Percentiles rank a stretch among this genome's conserved stretches.
phyloP scores from a whole-genome alignment of 2,888 invertebrate species.

The Venustoraphidia nigricollis region DNA sequence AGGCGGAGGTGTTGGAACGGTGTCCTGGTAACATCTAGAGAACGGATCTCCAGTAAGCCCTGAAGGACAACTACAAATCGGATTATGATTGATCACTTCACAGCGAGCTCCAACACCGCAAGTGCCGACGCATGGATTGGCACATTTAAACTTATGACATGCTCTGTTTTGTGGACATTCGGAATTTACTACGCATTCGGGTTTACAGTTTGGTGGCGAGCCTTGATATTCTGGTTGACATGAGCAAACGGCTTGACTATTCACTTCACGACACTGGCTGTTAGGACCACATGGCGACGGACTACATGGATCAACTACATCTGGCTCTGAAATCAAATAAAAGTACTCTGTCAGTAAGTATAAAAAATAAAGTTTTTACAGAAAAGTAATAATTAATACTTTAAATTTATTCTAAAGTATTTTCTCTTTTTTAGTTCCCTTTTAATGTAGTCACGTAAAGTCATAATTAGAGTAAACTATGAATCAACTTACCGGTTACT shows the following conservation, averaged over 20 bases:
- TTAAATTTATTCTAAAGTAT: background rate
- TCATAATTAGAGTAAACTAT: background rate
- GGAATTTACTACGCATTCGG: constrained; percentile 62
- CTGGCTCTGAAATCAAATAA: background rate
- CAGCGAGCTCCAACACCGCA: constrained; percentile 60
- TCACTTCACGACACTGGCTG: constrained; percentile 49
- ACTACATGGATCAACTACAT: constrained; percentile 40
- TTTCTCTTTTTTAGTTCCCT: no score
- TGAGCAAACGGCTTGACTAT: constrained; percentile 56
- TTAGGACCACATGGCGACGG: constrained; percentile 66
- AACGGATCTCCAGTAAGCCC: constrained; percentile 63
- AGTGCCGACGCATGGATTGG: constrained; percentile 57
- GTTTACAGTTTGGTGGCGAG: constrained; percentile 57
- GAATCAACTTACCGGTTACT: constrained; percentile 7
- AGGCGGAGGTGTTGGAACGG: constrained; percentile 20
- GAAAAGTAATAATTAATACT: background rate
- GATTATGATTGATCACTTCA: constrained; percentile 58
- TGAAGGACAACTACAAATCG: constrained; percentile 54
- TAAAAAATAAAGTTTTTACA: background rate
- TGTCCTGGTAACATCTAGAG: constrained; percentile 39
- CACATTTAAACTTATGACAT: constrained; percentile 60
- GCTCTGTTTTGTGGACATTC: constrained; percentile 57
- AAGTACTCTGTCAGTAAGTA: no score
- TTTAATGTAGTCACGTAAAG: no score
- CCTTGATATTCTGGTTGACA: constrained; percentile 55